Evolutionary conservation across 1,140 invertebrate species (phyloP), one percentile per base, ranked within the genome.

Genomic region (Phocides pigmalion): DNA sequence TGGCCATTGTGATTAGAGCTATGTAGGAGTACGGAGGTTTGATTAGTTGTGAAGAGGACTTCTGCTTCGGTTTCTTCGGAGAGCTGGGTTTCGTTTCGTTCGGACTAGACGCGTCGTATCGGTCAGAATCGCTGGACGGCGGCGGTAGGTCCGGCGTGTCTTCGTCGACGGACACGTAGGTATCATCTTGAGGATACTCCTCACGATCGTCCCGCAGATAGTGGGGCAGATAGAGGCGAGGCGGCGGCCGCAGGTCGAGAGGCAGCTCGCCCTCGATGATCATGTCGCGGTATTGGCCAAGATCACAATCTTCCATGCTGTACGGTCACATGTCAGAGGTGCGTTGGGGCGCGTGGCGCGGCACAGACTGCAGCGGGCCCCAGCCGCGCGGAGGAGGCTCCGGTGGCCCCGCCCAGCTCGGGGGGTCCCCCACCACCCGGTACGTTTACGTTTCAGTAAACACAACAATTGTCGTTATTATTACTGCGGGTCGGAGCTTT

Each of bases 11-110:
- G 72, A 99, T 99, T 0, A 99, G 93, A 0, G 98, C 98, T 68
- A 99, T 99, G 92, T 99, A 99, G 0, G 98, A 99, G 87, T 99
- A 99, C 0, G 98, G 98, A 1, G 98, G 98, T 84, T 99, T 99
- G 66, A 90, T 90, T 17, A 90, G 77, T 54, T 90, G 88, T 3
- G 86, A 89, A 0, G 88, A 87, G 0, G 83, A 87, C 42, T 90
- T 89, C 62, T 84, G 80, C 47, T 90, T 90, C 0, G 83, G 74
- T 54, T 90, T 90, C 76, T 87, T 90, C 1, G 86, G 88, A 0
- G 88, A 88, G 2, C 62, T 76, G 0, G 84, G 81, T 58, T 90
- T 88, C 20, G 70, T 73, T 3, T 89, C 87, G 35, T 68, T 72
- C 3, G 86, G 88, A 37, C 82, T 87, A 37, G 84, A 72, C 14